Evolutionary conservation across 1,140 invertebrate species (phyloP), one percentile per base, ranked within the genome.

Genomic region (Triops longicaudatus): DNA sequence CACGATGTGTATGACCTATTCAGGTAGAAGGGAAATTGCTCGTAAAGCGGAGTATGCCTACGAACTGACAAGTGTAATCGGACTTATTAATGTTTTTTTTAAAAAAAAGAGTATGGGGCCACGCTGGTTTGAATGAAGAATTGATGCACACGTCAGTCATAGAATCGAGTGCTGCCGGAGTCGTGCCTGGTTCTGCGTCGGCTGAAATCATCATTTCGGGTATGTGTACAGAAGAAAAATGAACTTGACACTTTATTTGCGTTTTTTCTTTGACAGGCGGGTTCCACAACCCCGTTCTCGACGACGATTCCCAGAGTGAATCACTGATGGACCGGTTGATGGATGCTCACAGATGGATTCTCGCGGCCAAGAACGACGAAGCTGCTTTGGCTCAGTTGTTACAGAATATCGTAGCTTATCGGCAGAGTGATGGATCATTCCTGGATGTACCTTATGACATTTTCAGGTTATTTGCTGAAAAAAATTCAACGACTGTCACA

Each of bases 31-130:
- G 7, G 7, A 37, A 37, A 37, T 37, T 4, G 7, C 7, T 37
- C 2, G 31, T 37, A 37, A 37, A 37, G 2, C 31, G 31, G 31
- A 7, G 31, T 37, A 37, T 37, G 31, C 7, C 31, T 37, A 37
- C 31, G 31, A n/a, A n/a, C n/a, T n/a, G n/a, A n/a, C n/a, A n/a
- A n/a, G n/a, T n/a, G n/a, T n/a, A n/a, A n/a, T n/a, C n/a, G n/a
- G n/a, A n/a, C n/a, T n/a, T n/a, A n/a, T n/a, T n/a, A n/a, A n/a
- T n/a, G n/a, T n/a, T n/a, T n/a, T n/a, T n/a, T n/a, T n/a, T n/a
- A n/a, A n/a, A n/a, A n/a, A n/a, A n/a, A n/a, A 63, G 50, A 22
- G n/a, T 63, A n/a, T 63, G 50, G 50, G 50, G 50, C 50, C 50
- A 63, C 22, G 50, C 50, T 6, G 50, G 50, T 22, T 63, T 11